Evolutionary conservation across 2,888 invertebrate genomes (phyloP).

Genomic region (Trichacis sp.): DNA sequence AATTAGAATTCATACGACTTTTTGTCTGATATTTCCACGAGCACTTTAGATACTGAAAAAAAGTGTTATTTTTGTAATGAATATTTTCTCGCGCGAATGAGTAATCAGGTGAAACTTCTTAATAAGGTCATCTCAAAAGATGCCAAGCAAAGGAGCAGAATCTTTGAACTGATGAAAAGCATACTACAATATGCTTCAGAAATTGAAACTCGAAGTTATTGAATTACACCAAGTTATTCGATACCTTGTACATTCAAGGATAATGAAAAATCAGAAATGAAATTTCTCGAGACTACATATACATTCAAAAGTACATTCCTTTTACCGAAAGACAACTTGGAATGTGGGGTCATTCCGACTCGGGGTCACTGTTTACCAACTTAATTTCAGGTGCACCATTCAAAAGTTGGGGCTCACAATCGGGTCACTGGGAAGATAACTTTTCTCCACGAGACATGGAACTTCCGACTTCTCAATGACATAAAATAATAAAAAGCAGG

Average conservation of each 20-base stretch:
- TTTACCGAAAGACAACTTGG: no score
- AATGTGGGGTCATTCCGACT: no score
- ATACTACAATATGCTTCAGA: conserved; percentile 10
- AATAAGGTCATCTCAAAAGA: conserved; percentile 13
- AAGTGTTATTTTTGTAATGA: conserved; percentile 9
- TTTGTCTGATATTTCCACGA: no score
- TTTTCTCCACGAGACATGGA: not conserved
- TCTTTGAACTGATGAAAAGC: conserved; percentile 2
- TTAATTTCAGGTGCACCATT: not conserved
- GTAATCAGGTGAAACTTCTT: conserved; percentile 10
- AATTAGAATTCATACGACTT: no score
- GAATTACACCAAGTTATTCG: conserved; percentile 1
- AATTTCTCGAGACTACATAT: no score
- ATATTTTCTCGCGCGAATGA: conserved; percentile 1
- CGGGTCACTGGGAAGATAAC: not conserved
- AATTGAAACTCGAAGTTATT: conserved; percentile 18
- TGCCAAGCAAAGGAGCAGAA: conserved; percentile 11
- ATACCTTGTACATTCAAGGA: not conserved
- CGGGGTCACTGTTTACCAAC: not conserved
- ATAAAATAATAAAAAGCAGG: not conserved
- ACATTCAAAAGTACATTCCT: no score
- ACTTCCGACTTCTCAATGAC: conserved; percentile 1
- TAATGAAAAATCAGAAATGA: not conserved
- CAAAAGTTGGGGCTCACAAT: not conserved
- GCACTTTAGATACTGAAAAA: no score